Conservation (phyloP, 2,888 invertebrate genomes). For the Coenonympha glycerion region DNA sequence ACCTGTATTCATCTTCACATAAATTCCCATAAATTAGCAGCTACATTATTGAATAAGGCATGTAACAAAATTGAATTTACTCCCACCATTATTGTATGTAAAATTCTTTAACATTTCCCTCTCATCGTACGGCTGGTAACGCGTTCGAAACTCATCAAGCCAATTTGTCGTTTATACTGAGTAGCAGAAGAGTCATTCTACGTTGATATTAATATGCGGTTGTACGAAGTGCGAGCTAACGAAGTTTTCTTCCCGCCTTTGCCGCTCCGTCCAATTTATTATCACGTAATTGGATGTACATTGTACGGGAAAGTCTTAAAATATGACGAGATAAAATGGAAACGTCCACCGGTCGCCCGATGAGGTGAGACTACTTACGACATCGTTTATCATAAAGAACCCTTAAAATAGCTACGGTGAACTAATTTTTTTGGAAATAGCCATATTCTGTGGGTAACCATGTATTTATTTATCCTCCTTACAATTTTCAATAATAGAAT, state of each 20-base stretch:
- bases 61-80: constrained; percentile 22
- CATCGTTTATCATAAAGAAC: too few relatives aligned
- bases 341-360: not conserved
- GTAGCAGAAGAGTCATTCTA: not conserved
- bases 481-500: too few relatives aligned
- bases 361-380: not conserved
- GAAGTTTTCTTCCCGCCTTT: constrained; percentile 20
- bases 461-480: too few relatives aligned
- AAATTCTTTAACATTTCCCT: constrained; percentile 21
- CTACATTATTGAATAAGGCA: constrained; percentile 21
- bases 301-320: constrained; percentile 13
- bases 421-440: too few relatives aligned
- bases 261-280: constrained; percentile 25
- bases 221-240: constrained; percentile 14
- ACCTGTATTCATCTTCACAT: too few relatives aligned
- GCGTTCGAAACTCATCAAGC: not conserved
- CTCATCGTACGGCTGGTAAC: not conserved
- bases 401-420: too few relatives aligned
- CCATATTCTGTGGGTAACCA: too few relatives aligned
- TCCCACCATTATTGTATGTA: constrained; percentile 22
- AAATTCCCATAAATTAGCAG: constrained; percentile 12
- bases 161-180: not conserved
- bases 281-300: constrained; percentile 20
- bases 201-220: not conserved
- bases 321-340: constrained; percentile 10